phyloP scores from a whole-genome alignment of 2,888 invertebrate genomes.

The Apamea sordens region DNA sequence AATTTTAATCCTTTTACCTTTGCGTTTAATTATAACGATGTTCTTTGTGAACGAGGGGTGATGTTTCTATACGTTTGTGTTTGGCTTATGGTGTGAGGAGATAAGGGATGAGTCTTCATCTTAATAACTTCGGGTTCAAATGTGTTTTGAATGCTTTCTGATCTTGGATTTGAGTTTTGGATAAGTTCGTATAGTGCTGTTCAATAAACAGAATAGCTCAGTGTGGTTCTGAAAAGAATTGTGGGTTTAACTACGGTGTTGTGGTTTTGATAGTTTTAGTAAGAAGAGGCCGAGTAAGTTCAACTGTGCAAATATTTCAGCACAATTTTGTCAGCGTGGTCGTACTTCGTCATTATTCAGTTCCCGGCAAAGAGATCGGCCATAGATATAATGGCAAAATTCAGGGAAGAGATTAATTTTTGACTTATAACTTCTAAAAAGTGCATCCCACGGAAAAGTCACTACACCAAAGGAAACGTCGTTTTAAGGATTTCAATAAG shows the following conservation, averaged over 20 bases:
- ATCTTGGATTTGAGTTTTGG: background rate
- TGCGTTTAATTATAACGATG: constrained; percentile 25
- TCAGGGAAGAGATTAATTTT: background rate
- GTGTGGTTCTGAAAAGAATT: background rate
- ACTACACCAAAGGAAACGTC: too few relatives aligned
- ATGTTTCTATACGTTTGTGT: constrained; percentile 13
- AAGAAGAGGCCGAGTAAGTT: background rate
- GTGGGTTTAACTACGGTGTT: background rate
- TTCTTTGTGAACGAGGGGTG: constrained; percentile 28
- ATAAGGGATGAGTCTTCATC: background rate
- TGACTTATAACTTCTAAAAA: background rate
- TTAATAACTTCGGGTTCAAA: background rate
- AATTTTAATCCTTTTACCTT: constrained; percentile 55
- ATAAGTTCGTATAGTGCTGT: background rate
- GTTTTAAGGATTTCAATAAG: too few relatives aligned
- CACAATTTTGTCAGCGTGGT: background rate
- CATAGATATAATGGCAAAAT: background rate
- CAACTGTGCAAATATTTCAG: background rate
- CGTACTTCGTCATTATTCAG: background rate
- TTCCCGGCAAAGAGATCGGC: background rate
- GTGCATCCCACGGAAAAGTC: background rate
- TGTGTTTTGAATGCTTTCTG: background rate
- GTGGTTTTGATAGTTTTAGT: background rate
- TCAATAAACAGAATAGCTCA: background rate
- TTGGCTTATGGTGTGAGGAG: background rate